Evolutionary conservation across 2,113 vertebrate genomes (phyloP), one percentile per base, ranked within the genome.

Genomic region (Tyto alba): DNA sequence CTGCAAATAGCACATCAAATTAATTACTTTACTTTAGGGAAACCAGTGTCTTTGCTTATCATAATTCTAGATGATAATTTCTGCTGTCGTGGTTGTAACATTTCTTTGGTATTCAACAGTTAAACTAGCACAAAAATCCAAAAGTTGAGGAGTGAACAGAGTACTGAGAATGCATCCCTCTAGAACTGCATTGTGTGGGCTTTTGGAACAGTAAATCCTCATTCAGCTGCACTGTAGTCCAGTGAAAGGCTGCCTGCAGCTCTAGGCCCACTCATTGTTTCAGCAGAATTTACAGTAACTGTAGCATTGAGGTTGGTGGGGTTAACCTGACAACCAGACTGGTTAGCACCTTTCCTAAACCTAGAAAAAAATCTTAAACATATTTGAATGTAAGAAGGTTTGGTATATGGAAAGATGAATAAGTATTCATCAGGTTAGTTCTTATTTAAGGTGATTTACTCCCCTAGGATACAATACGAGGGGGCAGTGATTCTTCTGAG

Each of bases 1-100:
- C 38, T 77, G 82, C 82, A 96, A 94, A 85, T 71, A 78, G 43
- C 91, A 95, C 73, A 92, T 96, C 59, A 84, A 71, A 88, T 94
- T 53, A 80, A 90, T 94, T 89, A 52, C 55, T 80, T 27, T 38
- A 7, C 81, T 6, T 56, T 53, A 88, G 76, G 74, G 41, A 86
- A 71, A 50, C 12, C 19, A 50, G 19, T 77, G 20, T 92, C 74
- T 87, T 69, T 64, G 79, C 43, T 60, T 47, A 52, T 45, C 52
- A 53, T 96, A 29, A 34, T 92, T 88, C 47, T 47, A 82, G 62
- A 14, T 16, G 17, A 32, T 80, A 0, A 20, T 92, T 63, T 81
- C 9, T 78, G 91, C 40, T 77, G 71, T 91, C 90, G 18, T 56
- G 36, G 36, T 90, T 85, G 32, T 32, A 83, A 80, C 26, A 62